phyloP scores from a whole-genome alignment of 2,888 invertebrate genomes.

The Copidosoma aretas region DNA sequence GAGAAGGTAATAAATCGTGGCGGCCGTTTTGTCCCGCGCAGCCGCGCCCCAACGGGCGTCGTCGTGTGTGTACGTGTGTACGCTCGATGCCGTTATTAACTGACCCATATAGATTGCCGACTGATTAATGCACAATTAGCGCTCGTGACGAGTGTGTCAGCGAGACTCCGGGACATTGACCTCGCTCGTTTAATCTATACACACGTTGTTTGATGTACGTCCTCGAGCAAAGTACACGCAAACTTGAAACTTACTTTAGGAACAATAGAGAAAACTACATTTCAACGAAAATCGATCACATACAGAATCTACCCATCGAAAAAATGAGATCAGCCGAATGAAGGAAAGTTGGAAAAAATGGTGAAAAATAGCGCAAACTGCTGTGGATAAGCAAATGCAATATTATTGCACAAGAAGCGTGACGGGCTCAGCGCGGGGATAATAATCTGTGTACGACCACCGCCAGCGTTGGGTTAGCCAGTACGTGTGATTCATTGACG shows the following conservation, averaged over 20 bases:
- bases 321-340: too few relatives aligned
- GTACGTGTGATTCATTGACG: slow-evolving; percentile 40
- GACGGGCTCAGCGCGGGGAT: slow-evolving; percentile 7
- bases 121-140: slow-evolving; percentile 54
- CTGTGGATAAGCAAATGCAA: slow-evolving; percentile 24
- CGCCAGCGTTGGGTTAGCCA: slow-evolving; percentile 12
- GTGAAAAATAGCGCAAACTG: slow-evolving; percentile 9
- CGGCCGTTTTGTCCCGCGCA: slow-evolving; percentile 47
- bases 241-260: too few relatives aligned
- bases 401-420: background rate
- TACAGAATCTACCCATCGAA: too few relatives aligned
- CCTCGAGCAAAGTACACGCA: background rate
- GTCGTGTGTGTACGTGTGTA: too few relatives aligned
- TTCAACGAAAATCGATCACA: too few relatives aligned
- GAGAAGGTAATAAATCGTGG: slow-evolving; percentile 49
- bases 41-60: slow-evolving; percentile 48
- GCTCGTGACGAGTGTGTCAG: slow-evolving; percentile 35
- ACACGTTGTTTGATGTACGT: background rate
- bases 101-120: slow-evolving; percentile 53
- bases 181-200: background rate
- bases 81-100: slow-evolving; percentile 50
- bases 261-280: too few relatives aligned
- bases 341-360: background rate
- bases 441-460: slow-evolving; percentile 26
- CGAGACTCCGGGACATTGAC: background rate